phyloP scores from a whole-genome alignment of 2,888 invertebrate genomes.

The Torymus aiolomorphi region DNA sequence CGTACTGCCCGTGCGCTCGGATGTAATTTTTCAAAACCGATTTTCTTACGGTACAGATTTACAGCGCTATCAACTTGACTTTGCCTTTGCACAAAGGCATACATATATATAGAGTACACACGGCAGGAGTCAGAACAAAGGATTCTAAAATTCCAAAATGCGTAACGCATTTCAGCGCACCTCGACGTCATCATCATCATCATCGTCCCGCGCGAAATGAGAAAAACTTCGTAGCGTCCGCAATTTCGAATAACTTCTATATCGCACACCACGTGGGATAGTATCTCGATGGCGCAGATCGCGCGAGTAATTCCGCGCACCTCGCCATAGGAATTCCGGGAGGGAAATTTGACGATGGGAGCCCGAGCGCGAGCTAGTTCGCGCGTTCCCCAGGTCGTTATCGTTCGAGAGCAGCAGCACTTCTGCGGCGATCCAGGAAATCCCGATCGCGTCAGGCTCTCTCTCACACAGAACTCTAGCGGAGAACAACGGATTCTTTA shows the following conservation, averaged over 20 bases:
- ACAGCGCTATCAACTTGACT: constrained; percentile 30
- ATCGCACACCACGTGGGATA: neutral
- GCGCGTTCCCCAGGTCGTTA: constrained; percentile 27
- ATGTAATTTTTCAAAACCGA: constrained; percentile 44
- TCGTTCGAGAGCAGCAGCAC: neutral
- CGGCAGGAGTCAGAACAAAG: constrained; percentile 25
- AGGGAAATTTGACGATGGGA: constrained; percentile 49
- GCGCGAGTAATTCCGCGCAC: constrained; percentile 7
- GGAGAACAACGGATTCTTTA: constrained; percentile 29
- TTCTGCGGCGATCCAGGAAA: constrained; percentile 17
- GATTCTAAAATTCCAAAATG: constrained; percentile 21
- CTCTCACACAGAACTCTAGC: too few species aligned
- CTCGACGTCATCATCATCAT: too few species aligned
- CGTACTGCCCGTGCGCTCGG: neutral
- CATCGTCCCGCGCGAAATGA: neutral
- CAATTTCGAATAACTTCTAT: constrained; percentile 29
- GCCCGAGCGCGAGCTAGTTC: constrained; percentile 14
- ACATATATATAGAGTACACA: too few species aligned
- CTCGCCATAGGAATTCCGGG: constrained; percentile 11
- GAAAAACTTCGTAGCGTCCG: neutral
- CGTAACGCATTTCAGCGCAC: neutral
- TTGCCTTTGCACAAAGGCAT: neutral
- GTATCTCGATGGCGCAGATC: constrained; percentile 10
- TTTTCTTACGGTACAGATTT: constrained; percentile 47
- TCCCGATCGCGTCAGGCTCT: constrained; percentile 13